These are phyloP conservation scores for Galaxea fascicularis DNA, from an alignment of 92 coral and sea anemone genomes.

Conservation along the genomic window DNA sequence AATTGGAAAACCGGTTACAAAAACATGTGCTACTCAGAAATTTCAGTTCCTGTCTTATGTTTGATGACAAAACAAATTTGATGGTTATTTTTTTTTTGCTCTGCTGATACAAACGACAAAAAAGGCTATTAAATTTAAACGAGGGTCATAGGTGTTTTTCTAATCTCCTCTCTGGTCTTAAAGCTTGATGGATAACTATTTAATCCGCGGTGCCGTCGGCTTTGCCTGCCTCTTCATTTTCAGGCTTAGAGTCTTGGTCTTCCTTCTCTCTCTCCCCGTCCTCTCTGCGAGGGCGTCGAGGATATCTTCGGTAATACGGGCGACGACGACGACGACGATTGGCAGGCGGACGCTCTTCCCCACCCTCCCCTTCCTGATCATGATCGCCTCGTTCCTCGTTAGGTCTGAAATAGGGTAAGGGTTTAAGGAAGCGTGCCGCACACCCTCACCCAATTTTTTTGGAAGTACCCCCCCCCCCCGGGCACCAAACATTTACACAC, in stretches of 20 bases:
- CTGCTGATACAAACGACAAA: slow-evolving; percentile 25
- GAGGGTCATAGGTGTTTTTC: slow-evolving; percentile 59
- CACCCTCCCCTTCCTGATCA: too few species aligned
- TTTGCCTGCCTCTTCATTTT: slow-evolving; percentile 31
- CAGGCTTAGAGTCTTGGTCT: slow-evolving; percentile 37
- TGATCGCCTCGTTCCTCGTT: too few species aligned
- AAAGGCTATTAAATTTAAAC: slow-evolving; percentile 36
- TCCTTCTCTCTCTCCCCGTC: slow-evolving; percentile 44
- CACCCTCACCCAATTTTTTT: too few species aligned
- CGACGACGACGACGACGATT: too few species aligned
- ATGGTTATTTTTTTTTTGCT: background rate
- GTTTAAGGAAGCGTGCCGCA: too few species aligned
- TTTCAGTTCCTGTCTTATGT: slow-evolving; percentile 18
- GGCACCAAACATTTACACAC: too few species aligned
- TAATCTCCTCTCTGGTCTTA: slow-evolving; percentile 29
- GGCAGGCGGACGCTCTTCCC: too few species aligned
- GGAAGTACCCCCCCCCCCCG: too few species aligned
- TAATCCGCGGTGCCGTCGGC: slow-evolving; percentile 46
- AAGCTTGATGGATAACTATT: slow-evolving; percentile 26
- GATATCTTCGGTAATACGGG: too few species aligned
- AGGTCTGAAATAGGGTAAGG: too few species aligned
- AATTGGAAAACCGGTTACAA: background rate
- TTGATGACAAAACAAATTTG: slow-evolving; percentile 47
- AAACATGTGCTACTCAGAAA: slow-evolving; percentile 28
- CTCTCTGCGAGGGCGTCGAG: too few species aligned